Evolutionary conservation across 2,113 vertebrate species (phyloP).

Genomic region (Clarias magur): DNA sequence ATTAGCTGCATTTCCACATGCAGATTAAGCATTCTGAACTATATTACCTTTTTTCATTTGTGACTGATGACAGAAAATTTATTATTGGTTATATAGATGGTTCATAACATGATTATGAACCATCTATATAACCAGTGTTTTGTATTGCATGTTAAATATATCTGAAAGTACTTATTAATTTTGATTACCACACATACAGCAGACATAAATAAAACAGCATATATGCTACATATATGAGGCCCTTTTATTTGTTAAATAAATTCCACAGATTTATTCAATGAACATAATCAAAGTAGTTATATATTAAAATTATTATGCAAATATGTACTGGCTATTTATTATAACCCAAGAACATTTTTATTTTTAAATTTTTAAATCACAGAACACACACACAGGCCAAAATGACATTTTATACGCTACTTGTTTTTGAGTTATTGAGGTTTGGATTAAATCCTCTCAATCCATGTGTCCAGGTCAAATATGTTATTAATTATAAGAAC

Average conservation of each 20-base stretch:
- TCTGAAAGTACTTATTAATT: background rate
- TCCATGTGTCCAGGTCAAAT: background rate
- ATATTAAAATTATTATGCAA: background rate
- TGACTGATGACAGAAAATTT: background rate
- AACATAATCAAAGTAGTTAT: background rate
- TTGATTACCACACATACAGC: background rate
- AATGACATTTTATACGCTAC: background rate
- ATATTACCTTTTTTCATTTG: background rate
- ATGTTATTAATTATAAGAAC: background rate
- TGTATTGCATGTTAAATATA: background rate
- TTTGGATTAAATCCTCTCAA: background rate
- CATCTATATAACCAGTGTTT: background rate
- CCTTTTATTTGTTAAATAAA: background rate
- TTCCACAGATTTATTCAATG: background rate
- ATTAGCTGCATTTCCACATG: background rate
- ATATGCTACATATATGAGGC: background rate
- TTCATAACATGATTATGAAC: background rate
- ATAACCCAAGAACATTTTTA: background rate
- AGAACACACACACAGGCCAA: background rate
- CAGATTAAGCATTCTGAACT: background rate
- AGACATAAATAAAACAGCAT: background rate
- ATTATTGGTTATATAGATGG: too few relatives aligned
- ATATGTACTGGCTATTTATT: background rate
- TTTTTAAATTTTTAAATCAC: background rate
- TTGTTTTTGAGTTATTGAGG: background rate